Conservation (phyloP, 2,113 vertebrate species). For the Peromyscus leucopus region DNA sequence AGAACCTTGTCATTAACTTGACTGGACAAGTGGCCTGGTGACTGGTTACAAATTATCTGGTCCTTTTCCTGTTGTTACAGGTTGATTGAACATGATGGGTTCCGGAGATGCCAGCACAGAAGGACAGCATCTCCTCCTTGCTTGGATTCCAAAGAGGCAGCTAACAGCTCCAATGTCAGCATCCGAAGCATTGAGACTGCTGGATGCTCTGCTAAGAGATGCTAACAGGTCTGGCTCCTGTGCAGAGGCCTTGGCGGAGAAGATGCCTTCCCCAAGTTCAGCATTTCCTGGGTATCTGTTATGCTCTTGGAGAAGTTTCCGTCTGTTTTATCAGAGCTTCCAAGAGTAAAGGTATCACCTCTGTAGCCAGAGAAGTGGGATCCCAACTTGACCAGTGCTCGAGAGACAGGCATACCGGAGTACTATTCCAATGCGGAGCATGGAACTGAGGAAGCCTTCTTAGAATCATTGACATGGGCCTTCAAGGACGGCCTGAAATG, state of each 20-base stretch:
- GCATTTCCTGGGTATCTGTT: neutral
- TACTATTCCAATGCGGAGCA: neutral
- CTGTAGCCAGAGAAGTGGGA: neutral
- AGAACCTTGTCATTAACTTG: slow-evolving; percentile 70
- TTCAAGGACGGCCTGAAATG: neutral
- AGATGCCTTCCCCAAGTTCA: neutral
- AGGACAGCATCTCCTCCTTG: slow-evolving; percentile 14
- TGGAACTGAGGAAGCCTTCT: neutral
- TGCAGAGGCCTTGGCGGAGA: neutral
- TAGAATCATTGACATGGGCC: neutral
- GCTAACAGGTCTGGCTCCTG: neutral
- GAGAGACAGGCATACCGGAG: neutral
- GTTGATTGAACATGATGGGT: slow-evolving; percentile 59
- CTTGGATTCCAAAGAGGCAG: neutral
- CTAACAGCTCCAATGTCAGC: neutral
- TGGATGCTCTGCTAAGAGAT: neutral
- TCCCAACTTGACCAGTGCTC: neutral
- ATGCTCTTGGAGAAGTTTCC: neutral
- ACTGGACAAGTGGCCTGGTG: slow-evolving; percentile 67
- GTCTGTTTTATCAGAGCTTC: neutral
- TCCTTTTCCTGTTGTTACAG: slow-evolving; percentile 35
- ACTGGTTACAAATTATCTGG: slow-evolving; percentile 75
- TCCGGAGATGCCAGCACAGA: slow-evolving; percentile 44
- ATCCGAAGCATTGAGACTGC: neutral
- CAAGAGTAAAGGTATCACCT: neutral